These are phyloP conservation scores for Toxotes lorentzi DNA, from an alignment of 2,797 vertebrate genomes.

Conservation along the genomic window DNA sequence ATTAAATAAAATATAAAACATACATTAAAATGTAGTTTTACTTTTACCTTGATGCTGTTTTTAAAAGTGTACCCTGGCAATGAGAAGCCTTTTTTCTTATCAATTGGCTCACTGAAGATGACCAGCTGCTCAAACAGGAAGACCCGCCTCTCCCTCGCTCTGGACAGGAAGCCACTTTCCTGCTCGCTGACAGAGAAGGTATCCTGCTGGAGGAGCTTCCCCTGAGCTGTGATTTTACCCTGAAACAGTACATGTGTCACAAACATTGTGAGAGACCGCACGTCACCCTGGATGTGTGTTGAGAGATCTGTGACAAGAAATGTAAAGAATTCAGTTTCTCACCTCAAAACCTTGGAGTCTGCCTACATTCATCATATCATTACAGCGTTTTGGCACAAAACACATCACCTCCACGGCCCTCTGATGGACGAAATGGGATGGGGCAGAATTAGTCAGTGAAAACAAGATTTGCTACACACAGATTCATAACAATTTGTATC, in stretches of 20 bases:
- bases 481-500: background rate
- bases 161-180: slow-evolving; percentile 85
- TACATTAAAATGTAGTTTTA: background rate
- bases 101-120: slow-evolving; percentile 93
- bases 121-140: slow-evolving; percentile 95
- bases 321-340: slow-evolving; percentile 25
- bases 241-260: slow-evolving; percentile 55
- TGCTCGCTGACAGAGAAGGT: slow-evolving; percentile 90
- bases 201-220: slow-evolving; percentile 93
- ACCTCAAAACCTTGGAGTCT: slow-evolving; percentile 94
- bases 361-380: slow-evolving; percentile 95
- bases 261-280: slow-evolving; percentile 12
- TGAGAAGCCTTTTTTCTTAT: slow-evolving; percentile 89
- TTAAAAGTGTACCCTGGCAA: slow-evolving; percentile 91
- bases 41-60: slow-evolving; percentile 91
- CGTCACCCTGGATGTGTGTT: background rate
- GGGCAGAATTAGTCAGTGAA: background rate
- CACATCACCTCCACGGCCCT: slow-evolving; percentile 93
- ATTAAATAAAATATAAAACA: background rate
- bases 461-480: background rate
- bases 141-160: slow-evolving; percentile 88
- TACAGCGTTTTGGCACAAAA: slow-evolving; percentile 93
- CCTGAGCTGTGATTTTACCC: slow-evolving; percentile 94
- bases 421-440: slow-evolving; percentile 70
- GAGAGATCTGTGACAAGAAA: background rate